Evolutionary conservation across 2,797 vertebrate species (phyloP).

Genomic region (Gymnodraco acuticeps): DNA sequence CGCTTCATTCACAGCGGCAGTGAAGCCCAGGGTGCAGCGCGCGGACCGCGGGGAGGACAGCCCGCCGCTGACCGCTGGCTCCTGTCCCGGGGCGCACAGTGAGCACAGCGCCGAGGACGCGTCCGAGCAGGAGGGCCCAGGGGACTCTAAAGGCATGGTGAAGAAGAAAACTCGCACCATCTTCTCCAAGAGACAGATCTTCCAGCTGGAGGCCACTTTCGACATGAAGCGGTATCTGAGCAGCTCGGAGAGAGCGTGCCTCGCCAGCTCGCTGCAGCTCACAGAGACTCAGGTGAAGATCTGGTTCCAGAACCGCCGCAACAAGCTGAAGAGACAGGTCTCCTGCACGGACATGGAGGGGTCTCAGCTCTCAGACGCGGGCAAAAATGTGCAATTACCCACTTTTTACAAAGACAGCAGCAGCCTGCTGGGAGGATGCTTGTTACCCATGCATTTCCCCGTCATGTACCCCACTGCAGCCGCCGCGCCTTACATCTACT

Average conservation of each 20-base stretch:
- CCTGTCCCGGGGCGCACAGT: constrained; percentile 55
- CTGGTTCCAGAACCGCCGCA: constrained; percentile 89
- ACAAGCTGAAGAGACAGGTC: constrained; percentile 87
- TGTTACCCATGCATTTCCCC: constrained; percentile 88
- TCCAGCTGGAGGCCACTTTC: constrained; percentile 87
- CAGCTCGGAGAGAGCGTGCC: constrained; percentile 89
- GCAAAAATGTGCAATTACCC: constrained; percentile 79
- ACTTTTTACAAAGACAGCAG: constrained; percentile 85
- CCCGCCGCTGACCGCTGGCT: constrained; percentile 28
- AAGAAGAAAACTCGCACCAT: constrained; percentile 91
- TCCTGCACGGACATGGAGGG: constrained; percentile 79
- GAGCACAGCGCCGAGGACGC: constrained; percentile 67
- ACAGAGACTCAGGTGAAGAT: constrained; percentile 88
- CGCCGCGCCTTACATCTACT: constrained; percentile 86
- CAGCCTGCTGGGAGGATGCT: constrained; percentile 83
- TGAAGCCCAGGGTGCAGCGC: constrained; percentile 19
- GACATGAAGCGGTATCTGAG: constrained; percentile 89
- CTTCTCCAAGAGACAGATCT: constrained; percentile 91
- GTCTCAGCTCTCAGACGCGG: constrained; percentile 71
- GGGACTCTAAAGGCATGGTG: constrained; percentile 72
- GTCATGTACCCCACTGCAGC: constrained; percentile 83
- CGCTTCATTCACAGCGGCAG: constrained; percentile 67
- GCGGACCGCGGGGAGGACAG: constrained; percentile 43
- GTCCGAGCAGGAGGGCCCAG: constrained; percentile 33
- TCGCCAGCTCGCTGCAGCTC: constrained; percentile 88